Conservation (phyloP, 2,888 invertebrate genomes). For the Pristionchus exspectatus region DNA sequence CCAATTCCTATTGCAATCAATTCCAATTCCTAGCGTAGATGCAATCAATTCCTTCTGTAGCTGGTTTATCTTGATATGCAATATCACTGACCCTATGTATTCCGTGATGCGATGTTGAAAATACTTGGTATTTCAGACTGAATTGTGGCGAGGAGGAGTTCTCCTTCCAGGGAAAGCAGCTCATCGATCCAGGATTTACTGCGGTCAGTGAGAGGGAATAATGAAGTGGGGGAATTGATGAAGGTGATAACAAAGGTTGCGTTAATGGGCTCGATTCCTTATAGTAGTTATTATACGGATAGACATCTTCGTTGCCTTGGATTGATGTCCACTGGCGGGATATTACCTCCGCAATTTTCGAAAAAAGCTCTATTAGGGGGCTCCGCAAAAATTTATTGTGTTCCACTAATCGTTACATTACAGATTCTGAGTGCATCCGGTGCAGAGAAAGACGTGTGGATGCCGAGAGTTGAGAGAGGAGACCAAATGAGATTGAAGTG, state of each 20-base stretch:
- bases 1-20: too few species aligned
- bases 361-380: too few species aligned
- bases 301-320: not conserved
- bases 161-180: conserved; percentile 89
- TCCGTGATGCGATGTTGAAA: too few species aligned
- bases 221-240: too few species aligned
- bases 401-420: not conserved
- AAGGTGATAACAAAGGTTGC: too few species aligned
- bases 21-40: not conserved
- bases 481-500: conserved; percentile 81
- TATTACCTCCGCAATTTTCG: not conserved
- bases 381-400: too few species aligned
- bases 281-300: not conserved
- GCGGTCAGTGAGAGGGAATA: conserved; percentile 81
- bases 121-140: conserved; percentile 60
- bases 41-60: too few species aligned
- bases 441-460: conserved; percentile 57
- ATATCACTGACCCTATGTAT: too few species aligned
- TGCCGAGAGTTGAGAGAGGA: conserved; percentile 62
- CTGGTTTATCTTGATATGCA: too few species aligned
- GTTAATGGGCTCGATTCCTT: not conserved
- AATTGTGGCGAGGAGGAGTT: conserved; percentile 89
- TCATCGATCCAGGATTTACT: conserved; percentile 94
- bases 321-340: not conserved
- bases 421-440: conserved; percentile 62